Evolutionary conservation across 1,140 invertebrate species (phyloP).

Genomic region (Heliconius hewitsoni): DNA sequence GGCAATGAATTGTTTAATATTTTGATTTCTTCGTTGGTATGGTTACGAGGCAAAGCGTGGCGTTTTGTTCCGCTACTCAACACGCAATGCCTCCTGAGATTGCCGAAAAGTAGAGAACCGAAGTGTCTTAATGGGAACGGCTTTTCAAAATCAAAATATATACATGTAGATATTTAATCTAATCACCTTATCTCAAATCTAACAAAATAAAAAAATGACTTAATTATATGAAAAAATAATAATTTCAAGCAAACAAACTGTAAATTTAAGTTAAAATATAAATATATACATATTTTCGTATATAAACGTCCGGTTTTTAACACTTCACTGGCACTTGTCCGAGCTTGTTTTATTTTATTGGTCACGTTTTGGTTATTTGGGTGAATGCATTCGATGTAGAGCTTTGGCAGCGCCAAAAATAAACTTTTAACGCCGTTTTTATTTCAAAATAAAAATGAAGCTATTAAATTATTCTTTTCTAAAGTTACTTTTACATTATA

Average conservation of each 20-base stretch:
- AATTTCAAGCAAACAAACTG: neutral
- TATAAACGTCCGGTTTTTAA: neutral
- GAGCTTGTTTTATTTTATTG: conserved; percentile 10
- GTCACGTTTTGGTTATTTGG: conserved; percentile 8
- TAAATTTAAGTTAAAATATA: conserved; percentile 1
- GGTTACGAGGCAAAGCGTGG: too few relatives aligned
- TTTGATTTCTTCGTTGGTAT: too few relatives aligned
- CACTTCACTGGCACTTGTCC: conserved; percentile 1
- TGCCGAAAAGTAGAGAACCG: too few relatives aligned
- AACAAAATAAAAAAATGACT: neutral
- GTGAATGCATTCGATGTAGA: neutral
- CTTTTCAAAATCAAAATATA: too few relatives aligned
- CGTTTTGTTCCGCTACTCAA: too few relatives aligned
- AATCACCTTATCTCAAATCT: neutral
- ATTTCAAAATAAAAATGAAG: neutral
- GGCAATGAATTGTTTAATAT: too few relatives aligned
- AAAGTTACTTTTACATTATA: too few relatives aligned
- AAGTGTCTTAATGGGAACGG: too few relatives aligned
- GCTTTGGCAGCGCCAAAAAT: neutral
- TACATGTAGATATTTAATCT: neutral
- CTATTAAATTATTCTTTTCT: too few relatives aligned
- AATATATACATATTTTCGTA: neutral
- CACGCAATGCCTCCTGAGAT: too few relatives aligned
- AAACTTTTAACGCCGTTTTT: neutral
- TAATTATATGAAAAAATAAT: neutral